These are phyloP conservation scores for Cyanistes caeruleus DNA, from an alignment of 2,113 vertebrate genomes.

Conservation along the genomic window DNA sequence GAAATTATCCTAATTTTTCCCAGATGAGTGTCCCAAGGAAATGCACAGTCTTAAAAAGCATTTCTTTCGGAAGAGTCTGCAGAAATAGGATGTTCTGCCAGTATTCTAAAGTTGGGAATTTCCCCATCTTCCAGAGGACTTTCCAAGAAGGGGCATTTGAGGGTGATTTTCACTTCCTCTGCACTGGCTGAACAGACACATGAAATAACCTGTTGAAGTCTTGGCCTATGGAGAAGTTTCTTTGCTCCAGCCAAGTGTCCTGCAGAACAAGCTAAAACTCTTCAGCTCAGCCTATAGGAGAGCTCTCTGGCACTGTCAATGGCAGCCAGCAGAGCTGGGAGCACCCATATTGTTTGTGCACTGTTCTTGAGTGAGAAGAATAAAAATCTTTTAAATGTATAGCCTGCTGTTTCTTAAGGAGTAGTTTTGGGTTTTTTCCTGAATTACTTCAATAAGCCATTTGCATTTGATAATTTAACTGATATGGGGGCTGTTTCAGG, in stretches of 20 bases:
- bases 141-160: conserved; percentile 16
- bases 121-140: background rate
- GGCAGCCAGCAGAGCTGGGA: background rate
- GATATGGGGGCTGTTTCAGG: background rate
- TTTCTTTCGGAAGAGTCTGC: background rate
- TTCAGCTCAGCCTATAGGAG: background rate
- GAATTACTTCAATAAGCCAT: background rate
- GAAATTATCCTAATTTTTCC: conserved; percentile 13
- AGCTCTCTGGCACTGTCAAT: background rate
- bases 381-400: background rate
- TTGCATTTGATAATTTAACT: background rate
- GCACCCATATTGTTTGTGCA: background rate
- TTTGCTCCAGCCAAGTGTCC: background rate
- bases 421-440: background rate
- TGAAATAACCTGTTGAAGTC: background rate
- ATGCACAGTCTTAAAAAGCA: background rate
- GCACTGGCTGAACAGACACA: background rate
- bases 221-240: background rate
- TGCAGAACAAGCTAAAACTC: background rate
- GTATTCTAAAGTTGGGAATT: background rate
- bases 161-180: conserved; percentile 18
- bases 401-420: background rate
- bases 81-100: conserved; percentile 3
- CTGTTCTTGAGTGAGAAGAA: background rate
- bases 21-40: conserved; percentile 7